These are phyloP conservation scores for Aselliscus stoliczkanus DNA, from an alignment of 2,797 vertebrate species.

Conservation along the genomic window DNA sequence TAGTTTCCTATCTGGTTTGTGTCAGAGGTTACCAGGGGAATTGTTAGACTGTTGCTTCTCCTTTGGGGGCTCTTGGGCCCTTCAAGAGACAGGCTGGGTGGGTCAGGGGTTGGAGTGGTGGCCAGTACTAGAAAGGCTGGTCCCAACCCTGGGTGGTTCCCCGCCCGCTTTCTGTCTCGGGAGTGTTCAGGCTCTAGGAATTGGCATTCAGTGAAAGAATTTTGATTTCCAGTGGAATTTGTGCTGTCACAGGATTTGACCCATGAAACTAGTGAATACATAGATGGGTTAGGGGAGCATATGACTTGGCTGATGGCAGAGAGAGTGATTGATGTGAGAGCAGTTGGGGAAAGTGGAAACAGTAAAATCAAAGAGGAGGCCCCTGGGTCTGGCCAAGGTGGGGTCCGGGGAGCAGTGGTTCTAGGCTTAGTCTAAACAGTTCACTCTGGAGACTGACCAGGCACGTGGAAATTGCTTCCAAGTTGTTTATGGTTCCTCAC, in stretches of 20 bases:
- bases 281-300: neutral
- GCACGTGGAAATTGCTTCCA: neutral
- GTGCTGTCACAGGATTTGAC: slow-evolving; percentile 33
- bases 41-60: neutral
- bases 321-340: neutral
- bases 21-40: neutral
- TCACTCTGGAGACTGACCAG: neutral
- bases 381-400: neutral
- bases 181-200: neutral
- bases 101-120: neutral
- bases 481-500: neutral
- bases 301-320: neutral
- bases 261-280: neutral
- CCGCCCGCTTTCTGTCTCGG: neutral
- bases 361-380: neutral
- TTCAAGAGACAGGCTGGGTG: neutral
- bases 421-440: neutral
- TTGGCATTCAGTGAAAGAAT: neutral
- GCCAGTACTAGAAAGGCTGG: neutral
- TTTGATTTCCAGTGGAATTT: slow-evolving; percentile 48
- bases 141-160: neutral
- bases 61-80: neutral
- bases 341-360: neutral
- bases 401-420: neutral
- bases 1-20: neutral